These are phyloP conservation scores for Tachyglossus aculeatus DNA, from an alignment of 2,797 vertebrate species.

Conservation along the genomic window DNA sequence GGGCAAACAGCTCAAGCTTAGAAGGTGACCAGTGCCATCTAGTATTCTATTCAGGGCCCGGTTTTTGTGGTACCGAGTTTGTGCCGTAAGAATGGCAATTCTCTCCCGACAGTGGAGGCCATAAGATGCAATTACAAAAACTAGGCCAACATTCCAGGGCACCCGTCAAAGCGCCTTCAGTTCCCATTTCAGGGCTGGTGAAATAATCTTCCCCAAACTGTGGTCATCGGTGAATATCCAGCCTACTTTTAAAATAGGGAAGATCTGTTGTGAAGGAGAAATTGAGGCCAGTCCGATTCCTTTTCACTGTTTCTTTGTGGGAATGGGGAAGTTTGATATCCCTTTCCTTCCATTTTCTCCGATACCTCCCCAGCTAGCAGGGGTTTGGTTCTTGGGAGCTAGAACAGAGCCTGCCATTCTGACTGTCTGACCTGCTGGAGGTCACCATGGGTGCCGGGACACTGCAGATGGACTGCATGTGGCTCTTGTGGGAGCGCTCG, in stretches of 20 bases:
- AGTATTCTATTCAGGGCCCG: too few species aligned
- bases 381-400: conserved; percentile 29
- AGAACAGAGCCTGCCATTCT: conserved; percentile 6
- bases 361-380: neutral
- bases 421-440: neutral
- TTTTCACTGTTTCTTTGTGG: conserved; percentile 45
- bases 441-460: neutral
- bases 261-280: conserved; percentile 42
- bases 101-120: conserved; percentile 37
- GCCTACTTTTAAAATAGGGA: conserved; percentile 46
- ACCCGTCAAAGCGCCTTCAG: conserved; percentile 51
- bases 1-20: too few species aligned
- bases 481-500: too few species aligned
- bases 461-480: too few species aligned
- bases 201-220: conserved; percentile 48
- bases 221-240: conserved; percentile 47
- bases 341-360: conserved; percentile 9
- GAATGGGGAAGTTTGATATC: conserved; percentile 14
- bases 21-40: too few species aligned
- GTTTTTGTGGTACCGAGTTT: conserved; percentile 38
- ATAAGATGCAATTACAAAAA: conserved; percentile 44
- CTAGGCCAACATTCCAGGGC: conserved; percentile 54
- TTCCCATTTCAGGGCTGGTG: conserved; percentile 43
- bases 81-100: conserved; percentile 47
- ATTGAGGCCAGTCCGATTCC: conserved; percentile 52